Evolutionary conservation across 2,888 invertebrate genomes (phyloP).

Genomic region (Leucania comma): DNA sequence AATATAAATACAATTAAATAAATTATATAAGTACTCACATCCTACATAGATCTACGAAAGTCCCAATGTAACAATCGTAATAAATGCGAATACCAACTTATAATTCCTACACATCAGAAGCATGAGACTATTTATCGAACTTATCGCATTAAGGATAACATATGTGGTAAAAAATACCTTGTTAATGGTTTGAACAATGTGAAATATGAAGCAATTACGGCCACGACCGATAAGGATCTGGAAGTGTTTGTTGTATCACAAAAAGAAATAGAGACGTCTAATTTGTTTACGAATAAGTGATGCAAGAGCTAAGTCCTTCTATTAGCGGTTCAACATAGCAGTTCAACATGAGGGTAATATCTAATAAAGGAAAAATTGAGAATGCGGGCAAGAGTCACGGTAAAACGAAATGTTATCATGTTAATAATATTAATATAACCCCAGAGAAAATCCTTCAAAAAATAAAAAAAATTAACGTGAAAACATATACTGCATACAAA

Average conservation of each 20-base stretch:
- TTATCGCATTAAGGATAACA: slow-evolving; percentile 38
- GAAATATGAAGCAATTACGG: slow-evolving; percentile 10
- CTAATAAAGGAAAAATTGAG: no score
- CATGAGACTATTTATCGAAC: slow-evolving; percentile 19
- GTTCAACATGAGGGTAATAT: neutral
- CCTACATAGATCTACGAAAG: slow-evolving; percentile 17
- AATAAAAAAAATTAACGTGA: slow-evolving; percentile 2
- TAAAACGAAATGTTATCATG: neutral
- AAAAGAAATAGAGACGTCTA: neutral
- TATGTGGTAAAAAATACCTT: slow-evolving; percentile 22
- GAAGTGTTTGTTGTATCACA: neutral
- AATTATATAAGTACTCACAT: slow-evolving; percentile 22
- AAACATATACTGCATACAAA: slow-evolving; percentile 9
- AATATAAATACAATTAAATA: neutral
- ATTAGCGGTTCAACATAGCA: no score
- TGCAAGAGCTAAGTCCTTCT: neutral
- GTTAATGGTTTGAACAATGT: slow-evolving; percentile 22
- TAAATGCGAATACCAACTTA: neutral
- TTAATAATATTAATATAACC: neutral
- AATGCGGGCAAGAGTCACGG: neutral
- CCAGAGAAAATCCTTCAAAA: neutral
- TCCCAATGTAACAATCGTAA: slow-evolving; percentile 3
- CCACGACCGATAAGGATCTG: slow-evolving; percentile 16
- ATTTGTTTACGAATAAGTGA: neutral
- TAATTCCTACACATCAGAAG: neutral